Conservation (phyloP, 2,888 invertebrate genomes). For the Anticlea derivata region DNA sequence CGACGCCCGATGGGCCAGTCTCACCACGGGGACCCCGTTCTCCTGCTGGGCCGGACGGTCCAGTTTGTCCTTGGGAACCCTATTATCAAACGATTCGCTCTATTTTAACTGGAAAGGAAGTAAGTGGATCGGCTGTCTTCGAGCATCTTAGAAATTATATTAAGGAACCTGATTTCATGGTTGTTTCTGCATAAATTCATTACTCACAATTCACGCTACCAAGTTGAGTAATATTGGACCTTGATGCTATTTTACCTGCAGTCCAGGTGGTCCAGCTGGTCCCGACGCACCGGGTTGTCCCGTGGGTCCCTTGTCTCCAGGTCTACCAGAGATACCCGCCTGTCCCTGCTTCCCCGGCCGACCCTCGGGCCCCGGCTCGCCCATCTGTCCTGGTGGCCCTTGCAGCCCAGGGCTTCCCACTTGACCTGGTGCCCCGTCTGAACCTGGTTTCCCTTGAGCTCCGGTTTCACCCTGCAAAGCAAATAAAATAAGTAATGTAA, state of each 20-base stretch:
- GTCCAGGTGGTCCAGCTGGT: constrained; percentile 86
- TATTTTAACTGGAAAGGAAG: too few species aligned
- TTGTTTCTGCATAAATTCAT: too few species aligned
- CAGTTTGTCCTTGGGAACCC: constrained; percentile 85
- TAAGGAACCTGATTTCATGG: too few species aligned
- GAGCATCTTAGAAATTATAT: too few species aligned
- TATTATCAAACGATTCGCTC: constrained; percentile 8
- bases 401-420: constrained; percentile 86
- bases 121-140: too few species aligned
- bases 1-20: constrained; percentile 88
- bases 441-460: constrained; percentile 87
- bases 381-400: constrained; percentile 86
- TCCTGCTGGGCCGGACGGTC: constrained; percentile 87
- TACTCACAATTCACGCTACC: too few species aligned
- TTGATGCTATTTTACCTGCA: constrained; percentile 81
- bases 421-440: constrained; percentile 88
- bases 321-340: constrained; percentile 88
- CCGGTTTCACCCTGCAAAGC: constrained; percentile 88
- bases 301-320: constrained; percentile 90
- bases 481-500: too few species aligned
- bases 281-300: constrained; percentile 87
- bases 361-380: constrained; percentile 85
- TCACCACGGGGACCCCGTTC: constrained; percentile 89
- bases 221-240: too few species aligned
- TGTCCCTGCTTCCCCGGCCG: constrained; percentile 88